A percentile compares a stretch with the other conserved stretches of the same genome.
phyloP scores from a whole-genome alignment of 2,888 invertebrate genomes.

The Iselma pallidipennis region DNA sequence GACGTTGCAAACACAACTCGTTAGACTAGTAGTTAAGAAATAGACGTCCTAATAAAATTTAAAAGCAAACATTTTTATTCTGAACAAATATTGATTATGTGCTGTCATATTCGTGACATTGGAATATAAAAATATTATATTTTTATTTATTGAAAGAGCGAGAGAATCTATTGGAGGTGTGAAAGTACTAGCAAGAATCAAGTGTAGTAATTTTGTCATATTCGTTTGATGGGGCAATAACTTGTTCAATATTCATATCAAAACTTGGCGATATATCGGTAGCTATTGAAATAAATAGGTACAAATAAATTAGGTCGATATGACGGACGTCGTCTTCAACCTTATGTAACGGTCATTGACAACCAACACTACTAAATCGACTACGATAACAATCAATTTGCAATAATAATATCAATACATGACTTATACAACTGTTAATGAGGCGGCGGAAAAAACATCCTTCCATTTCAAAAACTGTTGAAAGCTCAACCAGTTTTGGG shows the following conservation, averaged over 20 bases:
- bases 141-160: conserved; percentile 19
- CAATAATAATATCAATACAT: not conserved
- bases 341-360: conserved; percentile 15
- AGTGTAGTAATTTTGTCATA: conserved; percentile 9
- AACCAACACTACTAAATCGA: not conserved
- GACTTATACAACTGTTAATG: not conserved
- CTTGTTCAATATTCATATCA: conserved; percentile 16
- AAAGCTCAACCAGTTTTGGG: no score
- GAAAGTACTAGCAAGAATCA: conserved; percentile 20
- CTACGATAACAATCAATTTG: conserved; percentile 4
- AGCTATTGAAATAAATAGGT: conserved; percentile 13
- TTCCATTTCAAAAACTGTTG: not conserved
- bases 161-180: conserved; percentile 22
- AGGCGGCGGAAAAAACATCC: not conserved
- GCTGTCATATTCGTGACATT: conserved; percentile 27
- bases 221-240: conserved; percentile 17
- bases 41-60: conserved; percentile 31
- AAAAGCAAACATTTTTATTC: conserved; percentile 33
- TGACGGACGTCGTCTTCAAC: conserved; percentile 4
- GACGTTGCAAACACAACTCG: conserved; percentile 28
- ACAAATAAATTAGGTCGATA: conserved; percentile 16
- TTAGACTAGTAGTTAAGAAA: conserved; percentile 31
- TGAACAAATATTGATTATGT: conserved; percentile 33
- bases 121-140: conserved; percentile 27
- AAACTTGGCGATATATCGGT: conserved; percentile 11